A percentile compares a stretch with the other conserved stretches of the same genome.
Evolutionary conservation across 2,888 invertebrate genomes (phyloP).

Genomic region (Diarsia rubi): DNA sequence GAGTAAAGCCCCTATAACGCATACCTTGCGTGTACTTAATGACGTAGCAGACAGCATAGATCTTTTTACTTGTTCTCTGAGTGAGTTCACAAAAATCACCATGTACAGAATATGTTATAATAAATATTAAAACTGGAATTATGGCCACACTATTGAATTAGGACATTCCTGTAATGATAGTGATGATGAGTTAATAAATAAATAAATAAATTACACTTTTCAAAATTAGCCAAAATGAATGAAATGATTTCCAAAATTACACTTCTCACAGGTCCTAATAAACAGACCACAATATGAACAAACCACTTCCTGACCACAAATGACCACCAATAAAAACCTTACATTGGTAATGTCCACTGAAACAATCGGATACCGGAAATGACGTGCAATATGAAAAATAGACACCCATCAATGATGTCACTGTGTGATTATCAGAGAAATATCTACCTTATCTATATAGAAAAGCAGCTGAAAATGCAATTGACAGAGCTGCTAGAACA

Average conservation of each 20-base stretch:
- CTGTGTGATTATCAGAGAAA: constrained; percentile 40
- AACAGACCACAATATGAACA: constrained; percentile 23
- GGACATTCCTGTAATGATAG: too few species aligned
- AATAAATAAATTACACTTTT: too few species aligned
- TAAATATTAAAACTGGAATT: too few species aligned
- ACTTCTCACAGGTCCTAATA: constrained; percentile 14
- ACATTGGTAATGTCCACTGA: constrained; percentile 62
- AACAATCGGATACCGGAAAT: constrained; percentile 77
- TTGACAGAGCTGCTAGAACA: background rate
- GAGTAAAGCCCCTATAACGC: too few species aligned
- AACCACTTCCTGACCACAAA: constrained; percentile 65
- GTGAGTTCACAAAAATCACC: too few species aligned
- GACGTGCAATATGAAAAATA: constrained; percentile 83
- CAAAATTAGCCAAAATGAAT: constrained; percentile 20
- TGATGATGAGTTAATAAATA: too few species aligned
- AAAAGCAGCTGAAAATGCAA: constrained; percentile 13
- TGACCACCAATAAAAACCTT: constrained; percentile 68
- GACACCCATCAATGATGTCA: constrained; percentile 73
- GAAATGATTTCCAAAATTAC: constrained; percentile 5
- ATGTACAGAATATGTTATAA: too few species aligned
- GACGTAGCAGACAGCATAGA: too few species aligned
- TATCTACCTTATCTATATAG: accelerated
- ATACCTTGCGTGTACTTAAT: too few species aligned
- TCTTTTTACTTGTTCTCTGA: too few species aligned
- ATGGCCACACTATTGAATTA: too few species aligned